phyloP scores from a whole-genome alignment of 2,113 vertebrate genomes.

The Chinchilla lanigera region DNA sequence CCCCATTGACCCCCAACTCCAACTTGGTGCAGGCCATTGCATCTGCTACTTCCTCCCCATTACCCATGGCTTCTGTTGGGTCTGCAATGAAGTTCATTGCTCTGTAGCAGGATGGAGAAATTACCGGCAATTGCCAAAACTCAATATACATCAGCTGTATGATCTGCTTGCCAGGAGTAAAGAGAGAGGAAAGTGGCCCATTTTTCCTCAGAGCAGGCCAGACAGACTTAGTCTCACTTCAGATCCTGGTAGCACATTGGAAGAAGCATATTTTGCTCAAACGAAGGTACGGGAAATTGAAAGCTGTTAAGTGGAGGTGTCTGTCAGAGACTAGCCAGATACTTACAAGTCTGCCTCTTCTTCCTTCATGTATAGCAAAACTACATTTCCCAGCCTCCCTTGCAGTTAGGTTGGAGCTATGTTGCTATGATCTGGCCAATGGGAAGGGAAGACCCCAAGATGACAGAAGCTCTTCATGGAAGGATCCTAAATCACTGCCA shows the following conservation, averaged over 20 bases:
- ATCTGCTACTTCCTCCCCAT: background rate
- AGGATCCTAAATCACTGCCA: background rate
- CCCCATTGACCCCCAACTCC: background rate
- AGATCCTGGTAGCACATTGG: background rate
- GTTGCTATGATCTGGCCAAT: background rate
- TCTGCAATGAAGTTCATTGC: background rate
- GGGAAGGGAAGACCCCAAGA: background rate
- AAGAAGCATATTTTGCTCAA: background rate
- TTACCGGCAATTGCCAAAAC: background rate
- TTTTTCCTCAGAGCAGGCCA: background rate
- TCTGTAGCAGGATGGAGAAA: background rate
- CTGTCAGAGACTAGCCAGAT: background rate
- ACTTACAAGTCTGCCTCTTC: background rate
- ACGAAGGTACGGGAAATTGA: background rate
- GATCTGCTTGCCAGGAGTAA: background rate
- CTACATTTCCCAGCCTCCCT: constrained; percentile 31
- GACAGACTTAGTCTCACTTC: background rate
- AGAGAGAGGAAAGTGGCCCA: background rate
- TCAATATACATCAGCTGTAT: background rate
- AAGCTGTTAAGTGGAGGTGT: background rate
- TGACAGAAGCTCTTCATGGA: background rate
- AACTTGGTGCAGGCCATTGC: background rate
- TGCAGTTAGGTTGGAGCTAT: background rate
- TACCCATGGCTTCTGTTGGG: background rate
- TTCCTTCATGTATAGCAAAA: background rate